Percentiles rank a stretch among this genome's conserved stretches.
These are phyloP conservation scores for Periparus ater DNA, from an alignment of 2,797 vertebrate species.

Conservation along the genomic window DNA sequence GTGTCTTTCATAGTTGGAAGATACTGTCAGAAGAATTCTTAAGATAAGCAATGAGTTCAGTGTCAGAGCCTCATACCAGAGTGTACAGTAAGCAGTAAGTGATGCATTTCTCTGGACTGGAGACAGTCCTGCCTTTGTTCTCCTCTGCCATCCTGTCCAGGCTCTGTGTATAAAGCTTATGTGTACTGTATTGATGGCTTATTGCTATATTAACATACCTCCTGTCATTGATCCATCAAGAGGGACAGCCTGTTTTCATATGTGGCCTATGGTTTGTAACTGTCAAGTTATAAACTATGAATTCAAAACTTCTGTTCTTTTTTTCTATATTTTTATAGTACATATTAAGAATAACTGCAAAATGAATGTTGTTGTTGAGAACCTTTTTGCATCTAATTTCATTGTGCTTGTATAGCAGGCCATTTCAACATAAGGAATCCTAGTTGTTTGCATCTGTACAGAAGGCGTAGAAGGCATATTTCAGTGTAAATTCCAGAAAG, in stretches of 20 bases:
- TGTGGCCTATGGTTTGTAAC: not conserved
- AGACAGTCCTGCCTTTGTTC: constrained; percentile 55
- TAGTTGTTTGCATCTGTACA: not conserved
- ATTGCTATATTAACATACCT: not conserved
- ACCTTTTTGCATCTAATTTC: not conserved
- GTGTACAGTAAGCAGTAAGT: constrained; percentile 21
- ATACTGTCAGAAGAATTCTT: constrained; percentile 46
- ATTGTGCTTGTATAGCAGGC: not conserved
- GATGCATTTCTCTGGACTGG: constrained; percentile 31
- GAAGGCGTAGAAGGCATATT: not conserved
- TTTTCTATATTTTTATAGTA: not conserved
- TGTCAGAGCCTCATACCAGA: constrained; percentile 48
- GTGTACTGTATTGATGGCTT: not conserved
- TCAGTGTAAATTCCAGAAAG: not conserved
- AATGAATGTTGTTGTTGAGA: not conserved
- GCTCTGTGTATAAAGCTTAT: not conserved
- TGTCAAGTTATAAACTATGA: not conserved
- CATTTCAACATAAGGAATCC: not conserved
- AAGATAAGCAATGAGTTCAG: constrained; percentile 46
- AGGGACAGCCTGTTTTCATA: not conserved
- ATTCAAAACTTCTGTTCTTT: not conserved
- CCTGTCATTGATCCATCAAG: not conserved
- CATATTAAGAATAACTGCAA: not conserved
- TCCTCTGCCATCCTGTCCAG: not conserved
- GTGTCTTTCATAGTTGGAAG: constrained; percentile 20